Conservation (phyloP, 2,797 vertebrate genomes). For the Anisognathus igniventris region DNA sequence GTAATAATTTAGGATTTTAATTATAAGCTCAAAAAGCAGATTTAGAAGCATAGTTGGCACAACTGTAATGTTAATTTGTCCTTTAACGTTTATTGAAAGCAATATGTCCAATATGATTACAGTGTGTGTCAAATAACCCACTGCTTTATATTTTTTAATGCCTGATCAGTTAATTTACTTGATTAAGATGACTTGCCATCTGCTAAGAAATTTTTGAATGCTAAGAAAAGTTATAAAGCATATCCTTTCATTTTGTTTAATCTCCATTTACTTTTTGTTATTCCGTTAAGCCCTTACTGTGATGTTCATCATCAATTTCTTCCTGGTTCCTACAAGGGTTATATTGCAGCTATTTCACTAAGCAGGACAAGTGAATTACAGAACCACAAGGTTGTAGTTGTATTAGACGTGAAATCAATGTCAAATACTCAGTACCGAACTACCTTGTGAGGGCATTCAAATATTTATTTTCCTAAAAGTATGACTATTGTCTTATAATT, state of each 20-base stretch:
- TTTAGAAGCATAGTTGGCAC: constrained; percentile 66
- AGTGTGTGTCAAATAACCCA: constrained; percentile 76
- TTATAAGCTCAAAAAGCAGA: constrained; percentile 71
- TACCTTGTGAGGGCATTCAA: not conserved
- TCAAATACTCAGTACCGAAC: not conserved
- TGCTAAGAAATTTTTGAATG: constrained; percentile 73
- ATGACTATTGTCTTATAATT: not conserved
- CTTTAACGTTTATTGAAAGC: constrained; percentile 77
- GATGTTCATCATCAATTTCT: constrained; percentile 61
- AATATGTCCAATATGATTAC: constrained; percentile 78
- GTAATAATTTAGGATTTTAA: constrained; percentile 74
- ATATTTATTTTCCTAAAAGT: constrained; percentile 20
- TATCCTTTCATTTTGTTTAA: constrained; percentile 58
- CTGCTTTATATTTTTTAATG: constrained; percentile 64
- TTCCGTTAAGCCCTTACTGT: constrained; percentile 38
- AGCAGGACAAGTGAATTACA: not conserved
- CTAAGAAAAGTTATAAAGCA: constrained; percentile 53
- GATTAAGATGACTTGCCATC: constrained; percentile 77
- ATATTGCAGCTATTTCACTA: not conserved
- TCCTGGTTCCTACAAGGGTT: not conserved
- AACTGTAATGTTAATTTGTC: constrained; percentile 77
- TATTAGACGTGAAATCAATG: not conserved
- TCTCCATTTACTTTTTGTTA: constrained; percentile 50
- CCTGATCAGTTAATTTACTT: constrained; percentile 73
- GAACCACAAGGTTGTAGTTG: not conserved